These are phyloP conservation scores for Drosophila meridionalis DNA, from an alignment of 2,888 invertebrate genomes.

Conservation along the genomic window DNA sequence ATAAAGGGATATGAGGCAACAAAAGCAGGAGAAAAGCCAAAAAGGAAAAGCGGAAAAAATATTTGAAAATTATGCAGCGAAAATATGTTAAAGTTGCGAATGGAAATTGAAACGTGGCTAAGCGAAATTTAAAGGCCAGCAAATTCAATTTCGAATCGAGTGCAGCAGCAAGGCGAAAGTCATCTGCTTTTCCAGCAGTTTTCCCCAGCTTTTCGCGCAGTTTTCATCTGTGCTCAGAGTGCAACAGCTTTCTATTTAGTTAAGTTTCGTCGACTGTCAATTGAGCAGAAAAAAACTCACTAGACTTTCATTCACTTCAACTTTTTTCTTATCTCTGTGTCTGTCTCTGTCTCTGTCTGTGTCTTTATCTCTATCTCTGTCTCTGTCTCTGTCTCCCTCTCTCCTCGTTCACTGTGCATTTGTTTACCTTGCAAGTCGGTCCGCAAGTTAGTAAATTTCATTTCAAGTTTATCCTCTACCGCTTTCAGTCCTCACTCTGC, in stretches of 20 bases:
- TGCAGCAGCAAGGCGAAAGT: slow-evolving; percentile 13
- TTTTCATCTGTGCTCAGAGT: slow-evolving; percentile 12
- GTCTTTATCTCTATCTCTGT: background rate
- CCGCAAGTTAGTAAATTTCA: slow-evolving; percentile 59
- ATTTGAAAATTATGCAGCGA: slow-evolving; percentile 18
- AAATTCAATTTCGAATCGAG: slow-evolving; percentile 35
- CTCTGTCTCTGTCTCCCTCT: background rate
- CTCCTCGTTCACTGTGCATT: slow-evolving; percentile 25
- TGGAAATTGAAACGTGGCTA: slow-evolving; percentile 8
- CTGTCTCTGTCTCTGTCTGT: background rate
- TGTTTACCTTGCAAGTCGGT: slow-evolving; percentile 58
- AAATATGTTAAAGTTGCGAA: slow-evolving; percentile 8
- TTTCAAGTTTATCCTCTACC: slow-evolving; percentile 41
- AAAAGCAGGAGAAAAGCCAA: slow-evolving; percentile 4
- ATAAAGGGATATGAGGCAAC: slow-evolving; percentile 41
- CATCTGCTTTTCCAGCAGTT: slow-evolving; percentile 9
- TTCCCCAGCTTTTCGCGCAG: slow-evolving; percentile 4
- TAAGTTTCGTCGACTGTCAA: slow-evolving; percentile 44
- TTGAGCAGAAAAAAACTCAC: slow-evolving; percentile 49
- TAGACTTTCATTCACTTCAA: slow-evolving; percentile 23
- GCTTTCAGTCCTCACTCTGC: background rate
- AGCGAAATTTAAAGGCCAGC: slow-evolving; percentile 23
- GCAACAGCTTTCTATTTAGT: slow-evolving; percentile 17
- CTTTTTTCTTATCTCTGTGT: slow-evolving; percentile 3
- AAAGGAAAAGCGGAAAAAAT: slow-evolving; percentile 22